A percentile compares a stretch with the other conserved stretches of the same genome.
phyloP scores from a whole-genome alignment of 2,888 invertebrate species.

The Drosophila fungiperda region DNA sequence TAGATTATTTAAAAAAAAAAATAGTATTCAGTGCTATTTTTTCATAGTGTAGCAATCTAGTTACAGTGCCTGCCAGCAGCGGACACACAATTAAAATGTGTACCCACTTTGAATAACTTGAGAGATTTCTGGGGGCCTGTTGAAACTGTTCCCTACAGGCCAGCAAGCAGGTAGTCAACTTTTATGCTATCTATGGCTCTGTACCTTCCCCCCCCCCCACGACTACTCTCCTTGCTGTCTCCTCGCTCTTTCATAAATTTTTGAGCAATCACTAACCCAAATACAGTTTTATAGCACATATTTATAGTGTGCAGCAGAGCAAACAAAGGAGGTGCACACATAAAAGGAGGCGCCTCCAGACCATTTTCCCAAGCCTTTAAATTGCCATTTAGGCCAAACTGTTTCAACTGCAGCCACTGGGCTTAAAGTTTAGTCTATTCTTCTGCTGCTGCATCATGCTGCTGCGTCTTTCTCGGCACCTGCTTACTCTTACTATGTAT shows the following conservation, averaged over 20 bases:
- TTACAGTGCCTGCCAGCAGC: constrained; percentile 17
- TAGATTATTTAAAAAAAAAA: neutral
- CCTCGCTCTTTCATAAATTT: constrained; percentile 60
- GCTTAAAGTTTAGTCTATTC: constrained; percentile 5
- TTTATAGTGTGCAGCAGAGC: constrained; percentile 51
- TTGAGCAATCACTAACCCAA: constrained; percentile 81
- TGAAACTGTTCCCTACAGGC: constrained; percentile 39
- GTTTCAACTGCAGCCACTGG: constrained; percentile 21
- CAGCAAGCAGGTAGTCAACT: constrained; percentile 13
- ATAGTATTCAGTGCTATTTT: neutral
- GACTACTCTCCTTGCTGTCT: neutral
- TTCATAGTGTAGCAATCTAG: neutral
- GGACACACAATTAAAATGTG: constrained; percentile 45
- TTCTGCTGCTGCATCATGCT: neutral
- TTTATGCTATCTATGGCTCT: constrained; percentile 7
- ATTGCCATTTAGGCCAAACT: constrained; percentile 32
- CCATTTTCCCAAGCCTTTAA: constrained; percentile 25
- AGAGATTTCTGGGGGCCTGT: constrained; percentile 22
- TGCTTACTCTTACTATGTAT: constrained; percentile 13
- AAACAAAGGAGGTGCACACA: constrained; percentile 47
- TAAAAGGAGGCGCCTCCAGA: constrained; percentile 14
- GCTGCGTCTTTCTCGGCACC: constrained; percentile 47
- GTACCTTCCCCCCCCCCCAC: neutral
- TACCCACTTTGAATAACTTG: constrained; percentile 42
- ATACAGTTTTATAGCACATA: constrained; percentile 66